Percentiles rank a stretch among this genome's conserved stretches.
phyloP scores from a whole-genome alignment of 92 coral and sea anemone species.

The Micromussa lordhowensis region DNA sequence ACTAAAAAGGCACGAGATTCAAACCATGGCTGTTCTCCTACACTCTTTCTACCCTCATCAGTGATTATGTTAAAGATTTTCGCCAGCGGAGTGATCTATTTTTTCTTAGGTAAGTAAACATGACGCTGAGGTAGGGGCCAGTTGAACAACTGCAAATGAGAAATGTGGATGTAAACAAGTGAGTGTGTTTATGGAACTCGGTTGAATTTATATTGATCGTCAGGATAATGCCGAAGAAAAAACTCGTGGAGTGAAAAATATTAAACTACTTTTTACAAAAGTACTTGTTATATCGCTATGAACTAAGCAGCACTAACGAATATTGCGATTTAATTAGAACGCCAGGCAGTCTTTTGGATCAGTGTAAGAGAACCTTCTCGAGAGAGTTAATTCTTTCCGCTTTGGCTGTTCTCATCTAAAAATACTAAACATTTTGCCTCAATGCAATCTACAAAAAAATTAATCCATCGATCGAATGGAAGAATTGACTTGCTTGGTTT shows the following conservation, averaged over 20 bases:
- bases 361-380: too few species aligned
- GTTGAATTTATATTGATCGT: not conserved
- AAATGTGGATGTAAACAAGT: not conserved
- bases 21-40: not conserved
- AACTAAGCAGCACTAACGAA: not conserved
- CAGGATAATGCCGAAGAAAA: not conserved
- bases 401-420: not conserved
- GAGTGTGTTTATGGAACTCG: not conserved
- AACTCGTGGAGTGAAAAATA: not conserved
- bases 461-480: too few species aligned
- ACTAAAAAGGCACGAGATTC: not conserved
- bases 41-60: not conserved
- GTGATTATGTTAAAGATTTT: slow-evolving; percentile 3
- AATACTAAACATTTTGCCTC: not conserved
- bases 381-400: not conserved
- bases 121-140: not conserved
- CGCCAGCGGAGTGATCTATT: not conserved
- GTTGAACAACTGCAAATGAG: not conserved
- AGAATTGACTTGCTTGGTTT: not conserved
- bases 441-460: too few species aligned
- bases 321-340: not conserved
- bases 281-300: not conserved
- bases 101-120: slow-evolving; percentile 26
- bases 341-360: not conserved
- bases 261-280: not conserved